A percentile compares a stretch with the other conserved stretches of the same genome.
phyloP scores from a whole-genome alignment of 2,797 vertebrate genomes.

The Adrianichthys oophorus region DNA sequence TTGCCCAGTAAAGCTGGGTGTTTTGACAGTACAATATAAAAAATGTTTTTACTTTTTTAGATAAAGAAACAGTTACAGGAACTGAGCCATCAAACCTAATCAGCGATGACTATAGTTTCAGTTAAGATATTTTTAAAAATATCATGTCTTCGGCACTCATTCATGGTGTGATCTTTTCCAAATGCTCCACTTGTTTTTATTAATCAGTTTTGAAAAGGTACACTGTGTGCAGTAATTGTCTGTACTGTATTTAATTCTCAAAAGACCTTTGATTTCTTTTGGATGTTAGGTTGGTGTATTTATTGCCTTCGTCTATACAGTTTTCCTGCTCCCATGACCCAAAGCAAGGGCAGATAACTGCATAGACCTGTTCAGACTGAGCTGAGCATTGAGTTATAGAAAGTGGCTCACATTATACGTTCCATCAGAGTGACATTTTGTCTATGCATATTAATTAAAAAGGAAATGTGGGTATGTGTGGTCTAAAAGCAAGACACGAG shows the following conservation, averaged over 20 bases:
- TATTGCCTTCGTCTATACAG: neutral
- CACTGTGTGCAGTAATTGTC: constrained; percentile 11
- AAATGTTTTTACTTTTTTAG: no score
- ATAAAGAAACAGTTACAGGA: neutral
- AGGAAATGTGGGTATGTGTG: no score
- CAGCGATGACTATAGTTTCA: constrained; percentile 44
- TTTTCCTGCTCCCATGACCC: neutral
- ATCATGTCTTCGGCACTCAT: constrained; percentile 47
- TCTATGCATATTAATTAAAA: no score
- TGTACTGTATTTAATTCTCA: constrained; percentile 2
- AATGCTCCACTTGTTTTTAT: constrained; percentile 18
- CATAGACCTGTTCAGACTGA: neutral
- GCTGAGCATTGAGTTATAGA: no score
- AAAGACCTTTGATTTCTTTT: neutral
- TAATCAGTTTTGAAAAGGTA: constrained; percentile 11
- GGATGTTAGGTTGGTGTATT: neutral
- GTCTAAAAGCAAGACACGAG: no score
- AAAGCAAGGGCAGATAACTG: neutral
- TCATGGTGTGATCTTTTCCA: constrained; percentile 43
- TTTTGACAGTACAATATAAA: no score
- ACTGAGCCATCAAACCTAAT: constrained; percentile 21
- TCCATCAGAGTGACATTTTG: no score
- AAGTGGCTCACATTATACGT: no score
- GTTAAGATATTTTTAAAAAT: constrained; percentile 25
- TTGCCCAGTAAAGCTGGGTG: no score